Evolutionary conservation across 2,797 vertebrate species (phyloP).

Genomic region (Pangasius krempfi): DNA sequence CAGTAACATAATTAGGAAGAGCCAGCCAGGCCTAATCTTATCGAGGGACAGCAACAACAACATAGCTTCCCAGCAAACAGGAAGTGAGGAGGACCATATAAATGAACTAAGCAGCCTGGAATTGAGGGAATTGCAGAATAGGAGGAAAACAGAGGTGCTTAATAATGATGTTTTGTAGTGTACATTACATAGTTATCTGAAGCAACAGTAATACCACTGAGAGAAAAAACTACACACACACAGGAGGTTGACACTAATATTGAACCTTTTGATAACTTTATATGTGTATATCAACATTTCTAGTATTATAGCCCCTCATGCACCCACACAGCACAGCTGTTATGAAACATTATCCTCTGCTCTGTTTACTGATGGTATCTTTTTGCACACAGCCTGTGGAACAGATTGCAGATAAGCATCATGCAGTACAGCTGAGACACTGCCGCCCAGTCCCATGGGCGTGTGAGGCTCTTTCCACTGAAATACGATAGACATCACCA

Average conservation of each 20-base stretch:
- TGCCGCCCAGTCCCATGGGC: conserved; percentile 37
- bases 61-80: conserved; percentile 44
- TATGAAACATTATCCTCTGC: conserved; percentile 31
- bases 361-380: conserved; percentile 44
- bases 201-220: background rate
- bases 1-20: conserved; percentile 69
- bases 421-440: background rate
- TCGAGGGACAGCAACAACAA: conserved; percentile 48
- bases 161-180: background rate
- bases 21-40: conserved; percentile 67
- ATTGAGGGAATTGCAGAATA: conserved; percentile 2
- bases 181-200: background rate
- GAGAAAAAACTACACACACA: background rate
- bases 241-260: background rate
- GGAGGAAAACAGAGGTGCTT: conserved; percentile 6
- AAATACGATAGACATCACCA: background rate
- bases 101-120: conserved; percentile 23
- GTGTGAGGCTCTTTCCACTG: background rate
- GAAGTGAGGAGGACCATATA: conserved; percentile 32
- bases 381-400: background rate
- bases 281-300: background rate
- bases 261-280: background rate
- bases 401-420: conserved; percentile 28
- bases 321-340: conserved; percentile 1
- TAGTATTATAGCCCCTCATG: background rate